Base-by-base conservation (phyloP, 2,888 invertebrate genomes). In the Mythimna pallens region DNA sequence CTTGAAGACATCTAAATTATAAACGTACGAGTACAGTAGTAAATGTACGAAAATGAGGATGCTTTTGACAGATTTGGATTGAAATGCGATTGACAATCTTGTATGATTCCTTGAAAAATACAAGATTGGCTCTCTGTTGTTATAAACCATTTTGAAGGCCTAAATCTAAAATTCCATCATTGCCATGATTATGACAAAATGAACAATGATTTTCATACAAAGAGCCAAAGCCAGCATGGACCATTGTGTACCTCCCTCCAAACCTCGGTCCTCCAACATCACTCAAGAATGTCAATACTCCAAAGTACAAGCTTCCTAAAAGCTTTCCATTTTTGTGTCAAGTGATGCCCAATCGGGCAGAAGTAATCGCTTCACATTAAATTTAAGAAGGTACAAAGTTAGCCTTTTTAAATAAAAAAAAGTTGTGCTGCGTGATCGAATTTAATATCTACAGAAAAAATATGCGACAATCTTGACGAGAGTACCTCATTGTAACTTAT, bases 241-340 rank as follows among this genome's bases (percentile, higher is more conserved):
- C 61, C 61, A 81, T 78, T 78, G 67, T 81, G 25, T 70, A 66
- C 65, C 55, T 20, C 36, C 50, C 65, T 57, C 50, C 63, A 58
- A 40, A n/a, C 50, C 65, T 47, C 34, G 57, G 40, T 70, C 57
- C 70, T 65, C 36, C n/a, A 67, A 73, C 62, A 66, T 65, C 73
- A 67, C 83, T 83, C 74, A 84, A 68, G 57, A 73, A 76, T 77
- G 86, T 77, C 86, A 84, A 78, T 66, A 78, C 75, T 65, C 50
- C 70, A 70, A 73, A 82, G 75, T 76, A 75, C 69, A 67, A 62
- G 74, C 70, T 72, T 72, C 71, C 63, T 84, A 78, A 86, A 84
- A 84, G 81, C 81, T 86, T 83, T 70, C 74, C 78, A 78, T 86
- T 84, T 84, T 80, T 81, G 76, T 78, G 81, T 81, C 81, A 81